A percentile compares a stretch with the other conserved stretches of the same genome.
These are phyloP conservation scores for Andrena fulva DNA, from an alignment of 2,888 invertebrate species.

Conservation along the genomic window DNA sequence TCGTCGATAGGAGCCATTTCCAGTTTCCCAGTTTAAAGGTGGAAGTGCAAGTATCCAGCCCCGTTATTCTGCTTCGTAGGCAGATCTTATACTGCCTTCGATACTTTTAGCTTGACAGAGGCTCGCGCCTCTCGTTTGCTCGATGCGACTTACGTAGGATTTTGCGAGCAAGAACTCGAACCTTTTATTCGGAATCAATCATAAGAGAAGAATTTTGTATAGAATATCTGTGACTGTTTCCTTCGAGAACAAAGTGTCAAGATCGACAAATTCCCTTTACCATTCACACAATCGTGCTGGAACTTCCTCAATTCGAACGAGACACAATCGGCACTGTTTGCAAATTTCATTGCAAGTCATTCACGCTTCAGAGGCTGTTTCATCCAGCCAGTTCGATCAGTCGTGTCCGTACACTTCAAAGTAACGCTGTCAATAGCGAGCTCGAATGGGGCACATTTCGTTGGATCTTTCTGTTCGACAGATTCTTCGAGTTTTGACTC, in stretches of 20 bases:
- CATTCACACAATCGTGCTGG: constrained; percentile 3
- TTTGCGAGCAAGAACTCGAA: background rate
- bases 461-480: background rate
- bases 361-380: background rate
- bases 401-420: background rate
- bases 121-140: background rate
- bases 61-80: background rate
- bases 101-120: background rate
- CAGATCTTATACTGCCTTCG: background rate
- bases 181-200: background rate
- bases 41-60: background rate
- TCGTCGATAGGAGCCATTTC: constrained; percentile 3
- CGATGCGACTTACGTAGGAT: background rate
- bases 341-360: constrained; percentile 15
- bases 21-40: background rate
- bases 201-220: background rate
- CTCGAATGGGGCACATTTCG: background rate
- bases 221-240: background rate
- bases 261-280: background rate
- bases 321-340: background rate
- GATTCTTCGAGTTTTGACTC: background rate
- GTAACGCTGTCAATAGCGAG: background rate
- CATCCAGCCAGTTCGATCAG: background rate
- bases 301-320: background rate
- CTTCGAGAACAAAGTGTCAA: background rate